These are phyloP conservation scores for Busseola fusca DNA, from an alignment of 2,888 invertebrate species.

Conservation along the genomic window DNA sequence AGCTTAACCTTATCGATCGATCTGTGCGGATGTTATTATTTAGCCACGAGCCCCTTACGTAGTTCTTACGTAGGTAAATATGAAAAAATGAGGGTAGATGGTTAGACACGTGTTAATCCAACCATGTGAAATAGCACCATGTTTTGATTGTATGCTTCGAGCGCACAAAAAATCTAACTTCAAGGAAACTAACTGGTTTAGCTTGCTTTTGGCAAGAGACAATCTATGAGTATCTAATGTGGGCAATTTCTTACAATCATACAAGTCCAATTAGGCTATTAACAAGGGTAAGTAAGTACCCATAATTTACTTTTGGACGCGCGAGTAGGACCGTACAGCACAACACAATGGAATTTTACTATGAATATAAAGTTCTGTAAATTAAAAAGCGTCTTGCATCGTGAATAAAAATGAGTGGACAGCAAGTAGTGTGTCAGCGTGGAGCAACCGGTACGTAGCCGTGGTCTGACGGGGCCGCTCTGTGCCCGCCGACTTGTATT, in stretches of 20 bases:
- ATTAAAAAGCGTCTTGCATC: conserved; percentile 55
- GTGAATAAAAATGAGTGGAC: conserved; percentile 72
- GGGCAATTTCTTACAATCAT: conserved; percentile 25
- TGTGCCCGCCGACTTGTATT: conserved; percentile 74
- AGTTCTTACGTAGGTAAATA: neutral
- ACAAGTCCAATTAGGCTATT: conserved; percentile 12
- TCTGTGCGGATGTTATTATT: too few relatives aligned
- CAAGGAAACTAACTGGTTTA: conserved; percentile 56
- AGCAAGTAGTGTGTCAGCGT: conserved; percentile 62
- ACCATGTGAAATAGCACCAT: conserved; percentile 69
- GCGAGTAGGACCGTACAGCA: conserved; percentile 8
- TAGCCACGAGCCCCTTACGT: too few relatives aligned
- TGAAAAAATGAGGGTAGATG: conserved; percentile 9
- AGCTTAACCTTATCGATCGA: too few relatives aligned
- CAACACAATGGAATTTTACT: conserved; percentile 54
- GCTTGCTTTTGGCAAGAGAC: conserved; percentile 44
- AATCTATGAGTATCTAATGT: conserved; percentile 1
- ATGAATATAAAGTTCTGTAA: conserved; percentile 57
- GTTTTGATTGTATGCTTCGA: conserved; percentile 57
- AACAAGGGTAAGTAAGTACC: conserved; percentile 2
- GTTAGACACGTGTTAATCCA: conserved; percentile 17
- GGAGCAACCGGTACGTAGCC: conserved; percentile 78
- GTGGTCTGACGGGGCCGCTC: conserved; percentile 53
- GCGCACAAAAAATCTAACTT: conserved; percentile 49
- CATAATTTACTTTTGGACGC: conserved; percentile 21